Conservation (phyloP, 2,888 invertebrate genomes). For the Dioctria rufipes region DNA sequence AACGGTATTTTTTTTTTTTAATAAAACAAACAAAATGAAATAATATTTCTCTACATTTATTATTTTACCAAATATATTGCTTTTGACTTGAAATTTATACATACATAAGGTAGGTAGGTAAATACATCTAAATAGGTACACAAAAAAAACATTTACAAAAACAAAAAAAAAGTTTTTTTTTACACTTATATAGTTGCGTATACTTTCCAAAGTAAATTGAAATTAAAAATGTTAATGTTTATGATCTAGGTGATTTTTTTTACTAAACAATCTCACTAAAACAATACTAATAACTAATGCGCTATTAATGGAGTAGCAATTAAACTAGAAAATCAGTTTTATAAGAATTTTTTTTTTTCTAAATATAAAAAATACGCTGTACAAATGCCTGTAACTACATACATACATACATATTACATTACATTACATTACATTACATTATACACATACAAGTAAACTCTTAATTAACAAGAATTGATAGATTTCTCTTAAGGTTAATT, state of each 20-base stretch:
- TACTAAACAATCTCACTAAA: slow-evolving; percentile 28
- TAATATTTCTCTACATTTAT: slow-evolving; percentile 39
- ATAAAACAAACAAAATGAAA: background rate
- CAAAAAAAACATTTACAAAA: slow-evolving; percentile 26
- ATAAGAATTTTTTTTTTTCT: background rate
- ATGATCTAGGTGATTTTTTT: background rate
- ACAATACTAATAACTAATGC: background rate
- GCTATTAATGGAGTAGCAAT: slow-evolving; percentile 1
- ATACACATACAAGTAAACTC: slow-evolving; percentile 29
- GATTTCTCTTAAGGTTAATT: slow-evolving; percentile 11
- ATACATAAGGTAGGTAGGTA: background rate
- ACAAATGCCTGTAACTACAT: slow-evolving; percentile 4
- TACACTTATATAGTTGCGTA: background rate
- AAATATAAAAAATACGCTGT: background rate
- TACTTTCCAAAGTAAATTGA: background rate
- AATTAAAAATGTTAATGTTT: background rate
- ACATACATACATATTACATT: background rate
- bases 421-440: background rate
- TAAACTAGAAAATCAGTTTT: slow-evolving; percentile 33
- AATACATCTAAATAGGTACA: slow-evolving; percentile 21
- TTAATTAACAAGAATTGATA: slow-evolving; percentile 33
- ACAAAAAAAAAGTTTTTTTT: background rate
- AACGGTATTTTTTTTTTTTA: background rate
- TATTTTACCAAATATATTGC: slow-evolving; percentile 35
- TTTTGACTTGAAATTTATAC: slow-evolving; percentile 43